Base-by-base conservation (phyloP, 2,797 vertebrate genomes). In the Brachyalestes nurse region DNA sequence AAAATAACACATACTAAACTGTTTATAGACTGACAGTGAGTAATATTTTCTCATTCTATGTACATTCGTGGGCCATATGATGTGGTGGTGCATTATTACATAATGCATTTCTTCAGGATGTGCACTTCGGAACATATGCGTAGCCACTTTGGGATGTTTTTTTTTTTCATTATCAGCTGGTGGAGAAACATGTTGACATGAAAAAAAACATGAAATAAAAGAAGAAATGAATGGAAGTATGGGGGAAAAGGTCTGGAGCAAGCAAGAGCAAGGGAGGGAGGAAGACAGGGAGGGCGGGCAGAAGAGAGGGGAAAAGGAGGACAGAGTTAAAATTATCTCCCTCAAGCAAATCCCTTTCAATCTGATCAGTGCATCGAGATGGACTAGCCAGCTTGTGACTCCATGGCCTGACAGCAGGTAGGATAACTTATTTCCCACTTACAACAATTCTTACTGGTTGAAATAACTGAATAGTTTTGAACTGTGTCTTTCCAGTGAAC, bases 321-420 rank as follows among this genome's bases (percentile, higher is more conserved):
- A 73, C 82, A 58, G 90, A 86, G 89, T 87, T 90, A 93, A 88
- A 92, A 87, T 92, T 87, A 91, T 91, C 91, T 83, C 64, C 84
- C 86, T 90, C 79, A 89, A 89, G 88, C 87, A 91, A 90, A 93
- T 94, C 93, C 92, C 89, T 85, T 83, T 89, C 88, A 92, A 93
- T 93, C 92, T 92, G 88, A 92, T 93, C 92, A 91, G 87, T 83
- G 78, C 60, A 86, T 25, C 82, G 81, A 82, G 85, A 88, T 85
- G 87, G 89, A 88, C 88, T 88, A 86, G 85, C 79, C 83, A 84
- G 71, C 75, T 66, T 65, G 70, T 75, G 77, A 83, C 86, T 81
- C 83, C 83, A 82, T 79, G 76, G 75, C 84, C 81, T 62, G 60
- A 77, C 47, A 58, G 67, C 88, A 92, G 90, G 92, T 93, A 89